Evolutionary conservation across 2,797 vertebrate genomes (phyloP), one percentile per base, ranked within the genome.

Genomic region (Chelon auratus): DNA sequence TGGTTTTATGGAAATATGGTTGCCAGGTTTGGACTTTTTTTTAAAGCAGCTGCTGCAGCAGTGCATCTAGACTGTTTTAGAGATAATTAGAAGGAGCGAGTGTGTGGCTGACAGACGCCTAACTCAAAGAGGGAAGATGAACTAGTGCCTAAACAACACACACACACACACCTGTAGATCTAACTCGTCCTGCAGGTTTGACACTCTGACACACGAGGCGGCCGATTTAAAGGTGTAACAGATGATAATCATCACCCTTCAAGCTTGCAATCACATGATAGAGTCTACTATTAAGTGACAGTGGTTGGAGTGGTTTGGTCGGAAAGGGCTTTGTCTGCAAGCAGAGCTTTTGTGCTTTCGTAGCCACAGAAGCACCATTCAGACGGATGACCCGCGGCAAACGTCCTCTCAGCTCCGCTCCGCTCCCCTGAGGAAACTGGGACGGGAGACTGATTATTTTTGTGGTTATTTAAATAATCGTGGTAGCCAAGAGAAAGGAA

Each of bases 381-480:
- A 71, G 48, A 68, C 73, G 59, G 74, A 78, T 42, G 70, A 82
- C 57, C 77, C 3, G 9, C 56, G 51, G 57, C 76, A 81, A 80
- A 78, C 47, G 45, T 60, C 71, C 63, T 55, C 77, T 72, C 59
- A 78, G 63, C 50, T 69, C 73, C 59, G 57, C 65, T 78, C 52
- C 12, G 0, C 62, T 60, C 65, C 78, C 52, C 10, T 0, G 14
- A 59, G 70, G 54, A 85, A 84, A 77, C 59, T 39, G 33, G 77
- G 68, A 79, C 74, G 69, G 47, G 24, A 56, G 50, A 74, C 81
- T 63, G 69, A 78, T 87, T 72, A 68, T 69, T 76, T 73, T 54
- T 60, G 73, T 63, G 66, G 54, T 86, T 69, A 78, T 79, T 80
- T 76, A 80, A 90, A 82, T 84, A 75, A 74, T 61, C 42, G 74